A percentile compares a stretch with the other conserved stretches of the same genome.
These are phyloP conservation scores for Geophilus truncorum DNA, from an alignment of 2,888 invertebrate genomes.

Conservation along the genomic window DNA sequence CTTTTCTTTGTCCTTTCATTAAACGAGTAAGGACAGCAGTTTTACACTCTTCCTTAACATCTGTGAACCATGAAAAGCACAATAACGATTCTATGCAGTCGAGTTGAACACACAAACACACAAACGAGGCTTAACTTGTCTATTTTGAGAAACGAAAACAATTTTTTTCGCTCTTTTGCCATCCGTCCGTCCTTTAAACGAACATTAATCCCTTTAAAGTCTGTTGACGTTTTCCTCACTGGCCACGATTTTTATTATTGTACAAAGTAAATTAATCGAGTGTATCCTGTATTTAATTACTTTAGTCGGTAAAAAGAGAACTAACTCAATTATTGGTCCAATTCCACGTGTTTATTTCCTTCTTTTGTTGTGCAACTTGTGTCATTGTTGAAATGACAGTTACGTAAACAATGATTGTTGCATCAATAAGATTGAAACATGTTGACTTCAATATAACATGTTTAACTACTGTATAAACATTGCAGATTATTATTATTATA, in stretches of 20 bases:
- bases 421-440: too few species aligned
- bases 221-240: neutral
- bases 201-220: slow-evolving; percentile 4
- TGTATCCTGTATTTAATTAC: neutral
- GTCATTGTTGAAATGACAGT: too few species aligned
- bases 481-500: too few species aligned
- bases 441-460: too few species aligned
- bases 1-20: neutral
- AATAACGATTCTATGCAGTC: neutral
- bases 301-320: neutral
- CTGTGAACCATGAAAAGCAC: neutral
- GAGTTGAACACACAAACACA: neutral
- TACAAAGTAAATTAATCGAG: neutral
- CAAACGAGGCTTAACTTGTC: neutral
- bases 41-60: neutral
- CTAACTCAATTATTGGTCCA: neutral
- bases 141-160: neutral
- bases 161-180: neutral
- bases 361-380: too few species aligned
- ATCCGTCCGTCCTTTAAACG: neutral
- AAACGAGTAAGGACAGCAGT: neutral
- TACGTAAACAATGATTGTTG: too few species aligned
- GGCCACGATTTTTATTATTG: neutral
- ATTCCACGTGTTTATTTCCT: neutral
- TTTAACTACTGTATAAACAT: too few species aligned